Conservation (phyloP, 2,113 vertebrate species). For the Oncorhynchus keta region DNA sequence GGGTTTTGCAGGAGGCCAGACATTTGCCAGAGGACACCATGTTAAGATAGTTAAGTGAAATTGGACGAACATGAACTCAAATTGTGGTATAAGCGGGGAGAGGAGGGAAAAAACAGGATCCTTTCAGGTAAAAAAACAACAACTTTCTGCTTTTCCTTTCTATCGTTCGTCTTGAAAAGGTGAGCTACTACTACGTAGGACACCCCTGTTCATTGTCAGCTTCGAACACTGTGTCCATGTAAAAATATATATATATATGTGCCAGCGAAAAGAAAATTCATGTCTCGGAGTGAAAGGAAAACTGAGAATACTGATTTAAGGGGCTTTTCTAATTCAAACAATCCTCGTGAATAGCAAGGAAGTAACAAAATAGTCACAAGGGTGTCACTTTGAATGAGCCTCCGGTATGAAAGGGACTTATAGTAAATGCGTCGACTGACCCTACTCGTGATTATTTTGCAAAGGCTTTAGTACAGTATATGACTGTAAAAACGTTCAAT, state of each 20-base stretch:
- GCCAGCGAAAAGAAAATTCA: neutral
- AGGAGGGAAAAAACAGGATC: neutral
- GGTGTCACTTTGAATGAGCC: too few relatives aligned
- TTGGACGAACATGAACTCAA: slow-evolving; percentile 43
- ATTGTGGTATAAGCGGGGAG: neutral
- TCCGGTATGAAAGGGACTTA: too few relatives aligned
- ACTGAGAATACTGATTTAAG: neutral
- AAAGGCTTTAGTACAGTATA: too few relatives aligned
- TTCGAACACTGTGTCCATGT: neutral
- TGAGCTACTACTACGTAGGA: slow-evolving; percentile 79
- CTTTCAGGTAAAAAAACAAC: neutral
- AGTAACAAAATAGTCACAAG: neutral
- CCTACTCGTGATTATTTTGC: too few relatives aligned
- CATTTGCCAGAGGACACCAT: slow-evolving; percentile 78
- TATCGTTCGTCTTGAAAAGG: slow-evolving; percentile 41
- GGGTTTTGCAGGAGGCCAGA: slow-evolving; percentile 81
- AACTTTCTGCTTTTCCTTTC: neutral
- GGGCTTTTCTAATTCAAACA: neutral
- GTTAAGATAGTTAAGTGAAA: slow-evolving; percentile 80
- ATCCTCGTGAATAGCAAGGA: neutral
- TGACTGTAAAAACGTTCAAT: too few relatives aligned
- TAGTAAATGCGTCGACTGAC: too few relatives aligned
- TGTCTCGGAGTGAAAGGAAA: neutral
- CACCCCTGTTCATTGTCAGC: slow-evolving; percentile 51
- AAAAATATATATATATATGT: neutral